A percentile compares a stretch with the other conserved stretches of the same genome.
Conservation (phyloP, 2,797 vertebrate genomes). For the Cetoscarus ocellatus region DNA sequence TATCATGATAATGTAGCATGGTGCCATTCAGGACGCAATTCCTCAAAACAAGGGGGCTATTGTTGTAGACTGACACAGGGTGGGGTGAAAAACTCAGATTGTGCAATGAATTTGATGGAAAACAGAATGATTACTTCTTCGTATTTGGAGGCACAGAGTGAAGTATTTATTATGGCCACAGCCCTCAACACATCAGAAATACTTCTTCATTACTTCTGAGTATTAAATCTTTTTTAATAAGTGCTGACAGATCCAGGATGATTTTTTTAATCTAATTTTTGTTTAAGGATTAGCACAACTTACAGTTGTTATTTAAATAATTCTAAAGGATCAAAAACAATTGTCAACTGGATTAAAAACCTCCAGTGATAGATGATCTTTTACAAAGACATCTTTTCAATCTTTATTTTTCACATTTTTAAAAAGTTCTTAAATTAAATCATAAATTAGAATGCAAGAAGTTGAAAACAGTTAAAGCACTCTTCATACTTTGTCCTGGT, state of each 20-base stretch:
- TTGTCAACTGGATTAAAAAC: too few relatives aligned
- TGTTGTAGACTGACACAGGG: conserved; percentile 77
- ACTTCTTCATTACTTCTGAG: conserved; percentile 39
- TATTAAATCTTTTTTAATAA: conserved; percentile 21
- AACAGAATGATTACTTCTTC: conserved; percentile 69
- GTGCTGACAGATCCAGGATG: not conserved
- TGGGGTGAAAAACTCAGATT: conserved; percentile 69
- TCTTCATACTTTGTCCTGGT: too few relatives aligned
- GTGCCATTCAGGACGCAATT: conserved; percentile 78
- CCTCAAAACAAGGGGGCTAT: conserved; percentile 82
- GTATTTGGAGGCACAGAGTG: conserved; percentile 43
- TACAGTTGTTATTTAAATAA: not conserved
- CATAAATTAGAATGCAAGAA: too few relatives aligned
- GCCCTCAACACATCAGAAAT: conserved; percentile 43
- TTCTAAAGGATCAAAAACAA: not conserved
- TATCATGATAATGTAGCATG: conserved; percentile 82
- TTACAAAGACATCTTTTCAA: too few relatives aligned
- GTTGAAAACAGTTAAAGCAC: too few relatives aligned
- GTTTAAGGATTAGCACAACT: too few relatives aligned
- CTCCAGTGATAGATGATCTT: too few relatives aligned
- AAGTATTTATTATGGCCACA: conserved; percentile 40
- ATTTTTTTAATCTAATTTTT: too few relatives aligned
- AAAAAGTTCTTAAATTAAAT: too few relatives aligned
- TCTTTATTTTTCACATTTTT: too few relatives aligned
- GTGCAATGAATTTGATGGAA: conserved; percentile 74